These are phyloP conservation scores for Cyprinella venusta DNA, from an alignment of 2,797 vertebrate genomes.

Conservation along the genomic window DNA sequence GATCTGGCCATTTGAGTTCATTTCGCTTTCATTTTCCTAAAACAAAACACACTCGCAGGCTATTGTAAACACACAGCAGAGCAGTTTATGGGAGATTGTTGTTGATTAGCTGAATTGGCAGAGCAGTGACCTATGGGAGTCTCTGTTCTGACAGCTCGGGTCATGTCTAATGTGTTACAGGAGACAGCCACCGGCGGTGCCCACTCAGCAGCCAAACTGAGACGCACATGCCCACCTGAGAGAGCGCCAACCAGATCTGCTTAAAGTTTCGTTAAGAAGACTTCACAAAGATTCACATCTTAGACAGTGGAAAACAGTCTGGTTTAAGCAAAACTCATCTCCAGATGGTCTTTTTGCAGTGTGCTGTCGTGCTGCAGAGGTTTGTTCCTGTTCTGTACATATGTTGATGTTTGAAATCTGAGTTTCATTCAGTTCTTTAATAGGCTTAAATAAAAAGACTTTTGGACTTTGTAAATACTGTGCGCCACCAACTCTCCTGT, in stretches of 20 bases:
- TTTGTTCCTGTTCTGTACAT: constrained; percentile 69
- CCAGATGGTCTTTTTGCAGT: constrained; percentile 3
- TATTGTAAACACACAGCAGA: constrained; percentile 32
- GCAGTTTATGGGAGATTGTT: constrained; percentile 36
- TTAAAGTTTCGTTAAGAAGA: constrained; percentile 2
- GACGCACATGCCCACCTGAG: constrained; percentile 7
- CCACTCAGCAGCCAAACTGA: constrained; percentile 64
- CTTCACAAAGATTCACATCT: background rate
- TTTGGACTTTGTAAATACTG: constrained; percentile 63
- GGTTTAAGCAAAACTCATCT: constrained; percentile 27
- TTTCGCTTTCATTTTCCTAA: constrained; percentile 12
- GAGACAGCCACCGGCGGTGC: constrained; percentile 75
- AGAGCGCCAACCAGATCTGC: constrained; percentile 31
- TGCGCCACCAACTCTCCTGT: background rate
- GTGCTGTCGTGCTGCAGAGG: constrained; percentile 58
- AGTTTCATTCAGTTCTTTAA: constrained; percentile 57
- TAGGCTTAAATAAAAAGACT: constrained; percentile 62
- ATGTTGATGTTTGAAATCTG: constrained; percentile 51
- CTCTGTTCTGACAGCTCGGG: constrained; percentile 8
- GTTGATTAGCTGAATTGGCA: constrained; percentile 30
- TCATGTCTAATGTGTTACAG: constrained; percentile 65
- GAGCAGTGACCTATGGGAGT: constrained; percentile 30
- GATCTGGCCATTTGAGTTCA: constrained; percentile 12
- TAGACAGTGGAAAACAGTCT: constrained; percentile 17
- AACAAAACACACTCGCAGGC: constrained; percentile 11